A percentile compares a stretch with the other conserved stretches of the same genome.
phyloP scores from a whole-genome alignment of 2,888 invertebrate species.

The Crioceris asparagi region DNA sequence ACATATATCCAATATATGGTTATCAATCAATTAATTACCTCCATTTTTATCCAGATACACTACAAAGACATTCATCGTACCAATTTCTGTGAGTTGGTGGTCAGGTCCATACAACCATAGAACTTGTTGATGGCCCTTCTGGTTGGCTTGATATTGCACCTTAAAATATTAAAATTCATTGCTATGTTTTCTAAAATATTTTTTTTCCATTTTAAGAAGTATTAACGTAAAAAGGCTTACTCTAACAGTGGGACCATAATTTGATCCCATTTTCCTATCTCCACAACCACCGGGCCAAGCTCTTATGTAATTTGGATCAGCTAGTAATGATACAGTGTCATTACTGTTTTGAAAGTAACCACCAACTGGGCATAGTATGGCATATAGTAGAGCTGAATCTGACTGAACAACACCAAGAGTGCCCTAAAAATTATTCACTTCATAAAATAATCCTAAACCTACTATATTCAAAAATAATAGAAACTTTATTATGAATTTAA shows the following conservation, averaged over 20 bases:
- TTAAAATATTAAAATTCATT: no score
- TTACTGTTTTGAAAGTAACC: slow-evolving; percentile 67
- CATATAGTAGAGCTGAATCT: slow-evolving; percentile 80
- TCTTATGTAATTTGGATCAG: slow-evolving; percentile 79
- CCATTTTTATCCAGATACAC: slow-evolving; percentile 79
- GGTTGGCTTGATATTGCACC: slow-evolving; percentile 67
- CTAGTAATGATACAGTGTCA: slow-evolving; percentile 66
- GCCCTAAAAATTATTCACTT: slow-evolving; percentile 49
- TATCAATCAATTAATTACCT: no score
- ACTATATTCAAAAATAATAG: no score
- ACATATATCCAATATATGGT: no score
- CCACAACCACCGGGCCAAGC: slow-evolving; percentile 94
- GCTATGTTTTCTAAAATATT: no score
- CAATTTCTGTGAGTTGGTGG: slow-evolving; percentile 91
- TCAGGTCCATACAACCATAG: slow-evolving; percentile 93
- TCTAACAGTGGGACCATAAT: slow-evolving; percentile 79
- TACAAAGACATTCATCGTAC: slow-evolving; percentile 96
- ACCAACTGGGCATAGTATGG: slow-evolving; percentile 88
- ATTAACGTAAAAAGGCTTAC: no score
- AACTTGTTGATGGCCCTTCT: slow-evolving; percentile 82
- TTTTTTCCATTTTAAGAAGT: no score
- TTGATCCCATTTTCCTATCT: slow-evolving; percentile 89
- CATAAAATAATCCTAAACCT: background rate
- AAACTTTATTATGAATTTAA: no score
- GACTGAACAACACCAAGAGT: slow-evolving; percentile 84